Evolutionary conservation across 2,113 vertebrate species (phyloP), one percentile per base, ranked within the genome.

Genomic region (Eonycteris spelaea): DNA sequence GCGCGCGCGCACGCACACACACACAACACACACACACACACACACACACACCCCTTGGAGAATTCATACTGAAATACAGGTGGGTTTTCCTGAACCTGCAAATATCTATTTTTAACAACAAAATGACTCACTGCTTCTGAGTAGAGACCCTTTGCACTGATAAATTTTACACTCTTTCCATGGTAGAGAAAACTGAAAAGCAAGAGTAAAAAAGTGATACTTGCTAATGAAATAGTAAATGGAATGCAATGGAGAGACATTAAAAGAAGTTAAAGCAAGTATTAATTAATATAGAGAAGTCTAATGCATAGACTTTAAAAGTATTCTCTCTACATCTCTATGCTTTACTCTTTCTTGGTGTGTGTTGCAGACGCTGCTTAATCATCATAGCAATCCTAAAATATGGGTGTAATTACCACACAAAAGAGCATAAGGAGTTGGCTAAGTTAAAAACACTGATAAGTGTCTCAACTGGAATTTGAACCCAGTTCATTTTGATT

Each of bases 31-130:
- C 40, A 73, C 80, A 91, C 35, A 65, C 63, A 68, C 43, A 61
- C 11, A 73, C 35, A 35, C 55, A 77, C 13, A 45, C 48, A 5
- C 14, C 11, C 18, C 3, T 3, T 67, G 40, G 18, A 16, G 6
- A 74, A 83, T 38, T 92, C 21, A 11, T 33, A 53, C n/a, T 59
- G 35, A 86, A 94, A 93, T 61, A 79, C 48, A 75, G 19, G 22
- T 73, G 70, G 40, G n/a, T 84, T 94, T 95, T 95, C 67, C 38
- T 67, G 86, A 96, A 85, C 38, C 55, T 85, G 16, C 57, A 71
- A 65, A 48, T 11, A 86, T 22, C 43, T 87, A 75, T 59, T 80
- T 95, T 91, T 61, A 86, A 75, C 18, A 90, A 82, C 71, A 96
- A 75, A 85, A 86, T 77, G 15, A 84, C 70, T 61, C 57, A 71